Conservation (phyloP, 2,888 invertebrate species). For the Pseudococcus longispinus region DNA sequence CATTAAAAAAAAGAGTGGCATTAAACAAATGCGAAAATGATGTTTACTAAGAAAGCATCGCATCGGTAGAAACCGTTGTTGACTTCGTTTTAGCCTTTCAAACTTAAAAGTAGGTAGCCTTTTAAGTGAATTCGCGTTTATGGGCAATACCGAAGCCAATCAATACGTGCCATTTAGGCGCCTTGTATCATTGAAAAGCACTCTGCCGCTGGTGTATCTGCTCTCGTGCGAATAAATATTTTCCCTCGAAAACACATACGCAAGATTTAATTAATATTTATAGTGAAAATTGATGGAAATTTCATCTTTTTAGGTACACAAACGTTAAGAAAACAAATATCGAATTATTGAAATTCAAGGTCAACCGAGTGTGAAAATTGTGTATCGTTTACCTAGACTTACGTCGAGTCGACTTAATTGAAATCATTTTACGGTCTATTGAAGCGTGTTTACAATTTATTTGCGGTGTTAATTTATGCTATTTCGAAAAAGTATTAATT, state of each 20-base stretch:
- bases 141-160: neutral
- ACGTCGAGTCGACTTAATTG: neutral
- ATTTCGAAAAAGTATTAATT: neutral
- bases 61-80: neutral
- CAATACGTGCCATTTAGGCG: neutral
- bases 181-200: neutral
- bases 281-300: neutral
- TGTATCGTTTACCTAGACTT: neutral
- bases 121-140: neutral
- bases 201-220: neutral
- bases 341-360: neutral
- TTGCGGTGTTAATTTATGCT: neutral
- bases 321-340: neutral
- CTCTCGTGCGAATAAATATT: neutral
- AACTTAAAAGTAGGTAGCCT: neutral
- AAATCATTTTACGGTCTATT: slow-evolving; percentile 15
- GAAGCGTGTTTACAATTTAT: slow-evolving; percentile 12
- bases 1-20: neutral
- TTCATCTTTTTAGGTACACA: too few species aligned
- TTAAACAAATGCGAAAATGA: slow-evolving; percentile 32
- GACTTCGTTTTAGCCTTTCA: neutral
- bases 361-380: neutral
- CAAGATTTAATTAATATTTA: neutral
- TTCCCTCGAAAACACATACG: neutral
- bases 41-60: neutral